Conservation (phyloP, 2,797 vertebrate genomes). For the Molossus alvarezi region DNA sequence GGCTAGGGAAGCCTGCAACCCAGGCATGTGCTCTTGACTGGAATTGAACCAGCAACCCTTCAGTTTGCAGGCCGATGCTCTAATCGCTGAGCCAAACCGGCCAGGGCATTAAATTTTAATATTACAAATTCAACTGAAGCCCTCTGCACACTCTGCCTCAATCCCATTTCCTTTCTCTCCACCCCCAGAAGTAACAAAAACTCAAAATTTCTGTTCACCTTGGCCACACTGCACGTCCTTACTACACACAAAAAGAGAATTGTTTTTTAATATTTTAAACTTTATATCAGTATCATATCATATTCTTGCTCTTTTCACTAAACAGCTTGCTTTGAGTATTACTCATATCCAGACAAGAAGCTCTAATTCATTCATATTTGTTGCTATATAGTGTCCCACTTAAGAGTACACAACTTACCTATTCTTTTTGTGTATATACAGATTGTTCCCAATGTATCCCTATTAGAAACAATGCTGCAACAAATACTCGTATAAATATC, state of each 20-base stretch:
- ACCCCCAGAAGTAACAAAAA: slow-evolving; percentile 5
- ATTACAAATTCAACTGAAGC: slow-evolving; percentile 54
- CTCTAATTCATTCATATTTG: slow-evolving; percentile 39
- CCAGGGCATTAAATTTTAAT: neutral
- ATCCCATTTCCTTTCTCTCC: slow-evolving; percentile 23
- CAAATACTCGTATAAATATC: neutral
- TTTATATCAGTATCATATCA: slow-evolving; percentile 14
- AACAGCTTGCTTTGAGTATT: slow-evolving; percentile 8
- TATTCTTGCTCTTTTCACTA: slow-evolving; percentile 8
- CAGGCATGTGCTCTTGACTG: no score
- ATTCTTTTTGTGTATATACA: slow-evolving; percentile 18
- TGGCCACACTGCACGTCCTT: neutral
- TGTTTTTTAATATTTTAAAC: slow-evolving; percentile 35
- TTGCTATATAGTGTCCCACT: neutral
- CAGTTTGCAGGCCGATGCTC: no score
- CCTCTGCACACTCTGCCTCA: neutral
- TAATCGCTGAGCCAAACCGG: no score
- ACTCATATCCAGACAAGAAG: slow-evolving; percentile 9
- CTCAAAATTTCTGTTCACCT: neutral
- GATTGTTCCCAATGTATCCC: neutral
- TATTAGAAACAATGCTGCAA: slow-evolving; percentile 51
- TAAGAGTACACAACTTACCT: slow-evolving; percentile 53
- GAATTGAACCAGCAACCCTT: no score
- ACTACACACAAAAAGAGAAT: neutral
- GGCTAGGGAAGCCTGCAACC: no score